Evolutionary conservation across 2,797 vertebrate species (phyloP).

Genomic region (Novumbra hubbsi): DNA sequence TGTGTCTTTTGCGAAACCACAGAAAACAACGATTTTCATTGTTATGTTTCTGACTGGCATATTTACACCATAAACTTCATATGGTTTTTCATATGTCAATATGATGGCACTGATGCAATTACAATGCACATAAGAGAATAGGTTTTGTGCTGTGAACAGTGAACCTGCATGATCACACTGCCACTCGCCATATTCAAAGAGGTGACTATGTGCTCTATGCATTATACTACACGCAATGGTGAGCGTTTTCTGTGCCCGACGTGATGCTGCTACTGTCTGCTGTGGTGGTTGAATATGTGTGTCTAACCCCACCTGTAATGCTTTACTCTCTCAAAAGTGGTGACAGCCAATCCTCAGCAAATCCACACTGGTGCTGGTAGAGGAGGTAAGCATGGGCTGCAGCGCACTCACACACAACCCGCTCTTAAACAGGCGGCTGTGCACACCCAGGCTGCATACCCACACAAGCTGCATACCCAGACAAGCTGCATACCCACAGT

Average conservation of each 20-base stretch:
- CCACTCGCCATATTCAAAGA: background rate
- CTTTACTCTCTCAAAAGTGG: constrained; percentile 41
- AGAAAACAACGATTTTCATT: background rate
- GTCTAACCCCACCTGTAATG: constrained; percentile 40
- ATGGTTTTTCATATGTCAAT: background rate
- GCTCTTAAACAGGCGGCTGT: constrained; percentile 4
- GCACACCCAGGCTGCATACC: background rate
- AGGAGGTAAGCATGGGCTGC: constrained; percentile 38
- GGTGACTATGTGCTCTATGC: background rate
- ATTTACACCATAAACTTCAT: background rate
- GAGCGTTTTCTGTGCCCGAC: background rate
- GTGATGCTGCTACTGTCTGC: background rate
- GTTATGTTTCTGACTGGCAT: background rate
- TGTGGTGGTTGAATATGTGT: constrained; percentile 22
- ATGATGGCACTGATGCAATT: background rate
- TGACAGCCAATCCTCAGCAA: constrained; percentile 36
- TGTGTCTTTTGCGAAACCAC: constrained; percentile 1
- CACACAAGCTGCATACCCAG: background rate
- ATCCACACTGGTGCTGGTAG: constrained; percentile 41
- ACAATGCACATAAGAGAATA: too few species aligned
- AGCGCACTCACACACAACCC: constrained; percentile 5
- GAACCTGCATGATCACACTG: constrained; percentile 27
- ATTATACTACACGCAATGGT: background rate
- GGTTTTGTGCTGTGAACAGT: constrained; percentile 10
- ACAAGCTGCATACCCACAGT: background rate